These are phyloP conservation scores for Bombus superbus DNA, from an alignment of 1,140 invertebrate genomes.

Conservation along the genomic window DNA sequence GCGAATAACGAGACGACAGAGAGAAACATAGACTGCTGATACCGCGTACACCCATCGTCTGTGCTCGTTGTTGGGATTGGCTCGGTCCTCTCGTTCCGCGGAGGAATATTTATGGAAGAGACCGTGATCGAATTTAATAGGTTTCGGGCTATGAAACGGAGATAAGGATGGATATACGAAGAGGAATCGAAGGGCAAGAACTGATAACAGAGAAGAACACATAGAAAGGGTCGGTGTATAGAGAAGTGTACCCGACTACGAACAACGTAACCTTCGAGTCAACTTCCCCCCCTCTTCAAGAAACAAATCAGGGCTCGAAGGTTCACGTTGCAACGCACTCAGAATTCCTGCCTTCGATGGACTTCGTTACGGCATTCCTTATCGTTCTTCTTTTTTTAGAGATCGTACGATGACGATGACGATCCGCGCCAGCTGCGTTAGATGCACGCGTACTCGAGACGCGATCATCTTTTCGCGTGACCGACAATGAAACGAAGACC, in stretches of 20 bases:
- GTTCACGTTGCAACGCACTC: background rate
- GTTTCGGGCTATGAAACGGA: background rate
- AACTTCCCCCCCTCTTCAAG: conserved; percentile 46
- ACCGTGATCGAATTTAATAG: background rate
- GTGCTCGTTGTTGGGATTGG: background rate
- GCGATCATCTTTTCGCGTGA: conserved; percentile 8
- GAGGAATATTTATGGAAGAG: background rate
- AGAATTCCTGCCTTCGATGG: conserved; percentile 26
- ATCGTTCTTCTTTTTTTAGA: background rate
- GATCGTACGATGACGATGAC: conserved; percentile 7
- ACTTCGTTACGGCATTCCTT: conserved; percentile 30
- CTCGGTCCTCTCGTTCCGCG: background rate
- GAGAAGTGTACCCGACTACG: background rate
- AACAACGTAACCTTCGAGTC: conserved; percentile 25
- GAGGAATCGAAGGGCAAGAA: conserved; percentile 31
- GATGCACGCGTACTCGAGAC: background rate
- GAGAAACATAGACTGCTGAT: conserved; percentile 5
- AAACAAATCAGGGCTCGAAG: conserved; percentile 34
- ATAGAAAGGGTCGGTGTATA: background rate
- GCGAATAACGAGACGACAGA: background rate
- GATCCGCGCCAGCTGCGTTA: conserved; percentile 27
- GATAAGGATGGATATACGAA: conserved; percentile 6
- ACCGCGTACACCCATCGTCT: background rate
- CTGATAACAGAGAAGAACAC: background rate
- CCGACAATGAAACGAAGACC: conserved; percentile 29